Percentiles rank a stretch among this genome's conserved stretches.
phyloP scores from a whole-genome alignment of 2,888 invertebrate species.

The Mallateleia sp. region DNA sequence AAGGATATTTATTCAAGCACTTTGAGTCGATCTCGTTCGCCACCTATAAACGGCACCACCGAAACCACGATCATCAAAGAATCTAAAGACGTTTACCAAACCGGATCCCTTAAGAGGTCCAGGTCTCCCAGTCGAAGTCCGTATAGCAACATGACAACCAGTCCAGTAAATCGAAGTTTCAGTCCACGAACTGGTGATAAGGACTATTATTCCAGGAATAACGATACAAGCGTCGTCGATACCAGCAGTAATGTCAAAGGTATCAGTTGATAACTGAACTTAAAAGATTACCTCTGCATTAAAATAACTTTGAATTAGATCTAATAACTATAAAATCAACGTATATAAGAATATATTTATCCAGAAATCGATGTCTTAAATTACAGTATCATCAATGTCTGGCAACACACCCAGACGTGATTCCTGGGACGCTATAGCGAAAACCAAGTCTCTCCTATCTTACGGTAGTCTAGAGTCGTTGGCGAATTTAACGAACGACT shows the following conservation, averaged over 20 bases:
- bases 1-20: slow-evolving; percentile 84
- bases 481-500: slow-evolving; percentile 92
- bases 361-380: not conserved
- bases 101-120: slow-evolving; percentile 84
- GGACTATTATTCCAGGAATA: no score
- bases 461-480: slow-evolving; percentile 93
- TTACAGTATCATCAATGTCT: slow-evolving; percentile 91
- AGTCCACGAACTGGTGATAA: no score
- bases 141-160: slow-evolving; percentile 84
- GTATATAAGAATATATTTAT: slow-evolving; percentile 1
- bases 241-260: no score
- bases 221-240: no score
- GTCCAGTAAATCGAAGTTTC: slow-evolving; percentile 86
- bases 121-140: slow-evolving; percentile 85
- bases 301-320: no score
- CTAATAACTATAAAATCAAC: no score
- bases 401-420: slow-evolving; percentile 92
- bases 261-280: no score
- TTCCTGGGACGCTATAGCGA: slow-evolving; percentile 96
- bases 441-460: slow-evolving; percentile 94
- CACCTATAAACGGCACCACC: slow-evolving; percentile 71
- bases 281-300: no score
- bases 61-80: slow-evolving; percentile 85
- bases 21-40: slow-evolving; percentile 83
- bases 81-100: slow-evolving; percentile 86